Base-by-base conservation (phyloP, 2,113 vertebrate genomes). In the Tylochromis polylepis region DNA sequence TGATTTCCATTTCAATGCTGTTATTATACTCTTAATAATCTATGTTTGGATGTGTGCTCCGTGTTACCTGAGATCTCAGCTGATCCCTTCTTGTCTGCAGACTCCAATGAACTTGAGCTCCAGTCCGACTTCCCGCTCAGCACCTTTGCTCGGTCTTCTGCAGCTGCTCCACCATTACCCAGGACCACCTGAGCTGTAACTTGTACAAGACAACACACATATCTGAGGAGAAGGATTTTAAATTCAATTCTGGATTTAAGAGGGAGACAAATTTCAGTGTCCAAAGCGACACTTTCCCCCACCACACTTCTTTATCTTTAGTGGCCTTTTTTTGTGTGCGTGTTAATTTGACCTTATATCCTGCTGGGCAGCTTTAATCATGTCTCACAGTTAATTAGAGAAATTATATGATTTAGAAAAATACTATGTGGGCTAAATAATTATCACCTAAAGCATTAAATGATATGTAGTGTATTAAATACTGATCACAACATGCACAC, bases 31-130 rank as follows among this genome's bases (percentile, higher is more conserved):
- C 43, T 75, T 77, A 51, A 77, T 8, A 8, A 34, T 79, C 5
- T 36, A 27, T 9, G 56, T 18, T 10, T 22, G 29, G 11, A 12
- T 43, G 67, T 11, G 87, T 11, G 38, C 11, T 34, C 22, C 81
- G 11, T 75, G 89, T 92, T 89, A 99, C 98, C 98, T 84, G 98
- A 99, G 91, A 99, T 99, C 92, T 98, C 98, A 22, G 96, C 96
- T 0, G 89, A 93, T 41, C 98, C 97, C 90, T 97, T 98, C 90
- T 96, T 91, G 57, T 97, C 96, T 15, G 94, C 95, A 38, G 95
- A 96, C 90, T 97, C 97, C 94, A 97, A 91, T 20, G 96, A 96
- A 89, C 95, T 65, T 0, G 90, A 82, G 79, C 79, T 93, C 95
- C 95, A 96, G 46, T 96, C 95, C 43, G 75, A 38, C 84, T 94